Evolutionary conservation across 1,140 invertebrate genomes (phyloP).

Genomic region (Drosophila kohkoa): DNA sequence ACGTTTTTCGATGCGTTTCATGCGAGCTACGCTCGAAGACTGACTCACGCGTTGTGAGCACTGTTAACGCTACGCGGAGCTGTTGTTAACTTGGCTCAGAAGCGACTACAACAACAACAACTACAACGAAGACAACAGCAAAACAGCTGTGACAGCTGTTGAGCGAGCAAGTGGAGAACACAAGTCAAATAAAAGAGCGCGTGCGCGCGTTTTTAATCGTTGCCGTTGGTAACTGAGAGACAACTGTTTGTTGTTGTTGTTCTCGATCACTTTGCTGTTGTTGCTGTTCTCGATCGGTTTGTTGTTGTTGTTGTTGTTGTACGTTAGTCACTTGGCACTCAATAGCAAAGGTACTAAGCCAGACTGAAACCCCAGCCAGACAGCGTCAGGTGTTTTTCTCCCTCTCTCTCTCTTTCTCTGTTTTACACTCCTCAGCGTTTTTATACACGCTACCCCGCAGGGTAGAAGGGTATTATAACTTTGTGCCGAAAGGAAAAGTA

Average conservation of each 20-base stretch:
- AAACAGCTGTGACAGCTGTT: constrained; percentile 52
- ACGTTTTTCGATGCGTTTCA: constrained; percentile 34
- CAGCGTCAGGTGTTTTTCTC: constrained; percentile 34
- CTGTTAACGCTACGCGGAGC: constrained; percentile 26
- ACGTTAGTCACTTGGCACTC: constrained; percentile 57
- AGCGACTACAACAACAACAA: constrained; percentile 25
- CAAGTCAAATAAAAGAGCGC: constrained; percentile 47
- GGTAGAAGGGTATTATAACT: too few species aligned
- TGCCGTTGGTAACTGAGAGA: constrained; percentile 15
- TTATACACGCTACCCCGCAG: too few species aligned
- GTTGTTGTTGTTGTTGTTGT: constrained; percentile 13
- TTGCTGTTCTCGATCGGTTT: constrained; percentile 35
- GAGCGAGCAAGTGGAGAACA: constrained; percentile 15
- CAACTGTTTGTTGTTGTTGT: constrained; percentile 45
- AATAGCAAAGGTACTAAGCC: constrained; percentile 34
- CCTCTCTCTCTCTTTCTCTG: background rate
- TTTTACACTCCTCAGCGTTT: background rate
- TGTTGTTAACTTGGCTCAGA: constrained; percentile 69
- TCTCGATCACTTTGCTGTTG: constrained; percentile 33
- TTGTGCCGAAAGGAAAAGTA: too few species aligned
- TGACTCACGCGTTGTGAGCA: constrained; percentile 60
- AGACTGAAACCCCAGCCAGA: constrained; percentile 40
- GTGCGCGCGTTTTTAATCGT: constrained; percentile 62
- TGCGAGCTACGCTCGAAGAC: constrained; percentile 65
- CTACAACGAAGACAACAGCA: constrained; percentile 27